Conservation (phyloP, 2,888 invertebrate species). For the Orthonevra nobilis region DNA sequence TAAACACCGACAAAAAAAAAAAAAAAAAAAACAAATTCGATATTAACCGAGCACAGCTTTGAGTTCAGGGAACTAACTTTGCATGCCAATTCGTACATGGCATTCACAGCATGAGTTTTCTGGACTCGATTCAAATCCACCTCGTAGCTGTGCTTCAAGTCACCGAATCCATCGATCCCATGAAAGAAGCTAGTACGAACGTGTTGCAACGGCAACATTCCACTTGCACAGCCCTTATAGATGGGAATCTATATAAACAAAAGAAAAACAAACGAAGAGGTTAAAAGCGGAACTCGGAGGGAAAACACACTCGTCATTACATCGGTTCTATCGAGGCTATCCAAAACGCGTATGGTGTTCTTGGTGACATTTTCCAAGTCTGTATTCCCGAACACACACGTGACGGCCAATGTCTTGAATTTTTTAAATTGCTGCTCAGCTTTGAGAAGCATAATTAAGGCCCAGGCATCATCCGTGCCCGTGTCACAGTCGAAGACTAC, state of each 20-base stretch:
- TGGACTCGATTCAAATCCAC: constrained; percentile 80
- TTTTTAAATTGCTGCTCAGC: constrained; percentile 78
- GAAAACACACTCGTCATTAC: constrained; percentile 80
- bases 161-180: constrained; percentile 88
- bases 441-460: constrained; percentile 82
- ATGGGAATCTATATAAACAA: constrained; percentile 72
- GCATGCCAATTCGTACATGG: constrained; percentile 83
- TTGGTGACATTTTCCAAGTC: constrained; percentile 83
- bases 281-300: not conserved
- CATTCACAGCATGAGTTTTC: constrained; percentile 81
- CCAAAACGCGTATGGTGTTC: constrained; percentile 86
- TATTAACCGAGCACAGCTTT: too few relatives aligned
- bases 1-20: too few relatives aligned
- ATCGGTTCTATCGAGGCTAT: constrained; percentile 82
- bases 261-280: not conserved
- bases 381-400: constrained; percentile 88
- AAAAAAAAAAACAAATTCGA: too few relatives aligned
- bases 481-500: constrained; percentile 83
- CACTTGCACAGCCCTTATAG: constrained; percentile 72
- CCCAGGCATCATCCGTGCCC: constrained; percentile 84
- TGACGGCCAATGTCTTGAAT: constrained; percentile 83
- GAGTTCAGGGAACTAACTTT: constrained; percentile 79
- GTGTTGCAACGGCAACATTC: constrained; percentile 74
- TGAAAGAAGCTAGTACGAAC: constrained; percentile 80
- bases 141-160: constrained; percentile 81